Evolutionary conservation across 92 coral and sea anemone genomes (phyloP).

Genomic region (Phymanthus crucifer): DNA sequence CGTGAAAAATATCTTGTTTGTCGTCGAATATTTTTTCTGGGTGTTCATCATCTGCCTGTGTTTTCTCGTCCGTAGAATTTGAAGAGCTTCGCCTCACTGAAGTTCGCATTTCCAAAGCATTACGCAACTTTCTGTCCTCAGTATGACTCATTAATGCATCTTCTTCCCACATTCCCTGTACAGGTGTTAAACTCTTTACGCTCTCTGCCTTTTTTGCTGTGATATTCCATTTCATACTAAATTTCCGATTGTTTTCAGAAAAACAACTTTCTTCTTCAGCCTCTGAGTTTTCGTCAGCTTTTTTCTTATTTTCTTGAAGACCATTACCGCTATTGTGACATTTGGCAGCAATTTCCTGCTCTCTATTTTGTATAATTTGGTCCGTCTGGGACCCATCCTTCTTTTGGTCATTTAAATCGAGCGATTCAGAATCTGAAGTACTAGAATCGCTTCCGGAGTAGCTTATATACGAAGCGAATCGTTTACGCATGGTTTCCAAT

Average conservation of each 20-base stretch:
- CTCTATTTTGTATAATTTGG: not conserved
- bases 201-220: not conserved
- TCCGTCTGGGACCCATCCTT: not conserved
- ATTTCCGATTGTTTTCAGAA: not conserved
- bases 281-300: not conserved
- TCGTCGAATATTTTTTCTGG: not conserved
- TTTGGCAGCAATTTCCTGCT: not conserved
- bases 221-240: conserved; percentile 24
- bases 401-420: not conserved
- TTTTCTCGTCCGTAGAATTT: not conserved
- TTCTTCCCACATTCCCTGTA: not conserved
- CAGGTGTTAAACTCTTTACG: conserved; percentile 2
- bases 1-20: not conserved
- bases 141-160: not conserved
- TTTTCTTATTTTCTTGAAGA: not conserved
- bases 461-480: conserved; percentile 16
- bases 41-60: not conserved
- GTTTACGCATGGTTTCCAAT: conserved; percentile 9
- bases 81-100: not conserved
- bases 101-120: not conserved
- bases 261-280: not conserved
- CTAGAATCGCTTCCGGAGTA: conserved; percentile 26
- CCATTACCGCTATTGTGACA: not conserved
- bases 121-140: not conserved
- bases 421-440: conserved; percentile 1